Conservation (phyloP, 2,888 invertebrate species). For the Drosophila meridiana region DNA sequence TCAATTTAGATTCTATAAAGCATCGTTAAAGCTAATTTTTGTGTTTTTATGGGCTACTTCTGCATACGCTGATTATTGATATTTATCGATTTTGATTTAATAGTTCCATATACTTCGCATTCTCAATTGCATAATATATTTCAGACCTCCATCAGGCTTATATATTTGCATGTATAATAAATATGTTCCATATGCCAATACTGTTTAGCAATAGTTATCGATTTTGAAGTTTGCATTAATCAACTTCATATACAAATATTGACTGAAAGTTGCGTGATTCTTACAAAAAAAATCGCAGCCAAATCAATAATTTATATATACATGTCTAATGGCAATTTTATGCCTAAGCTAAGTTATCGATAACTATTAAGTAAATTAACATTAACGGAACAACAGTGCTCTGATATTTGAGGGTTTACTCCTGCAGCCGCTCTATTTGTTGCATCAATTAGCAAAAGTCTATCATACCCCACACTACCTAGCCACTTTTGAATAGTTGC, state of each 20-base stretch:
- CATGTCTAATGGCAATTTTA: background rate
- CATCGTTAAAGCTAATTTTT: background rate
- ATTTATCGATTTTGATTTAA: background rate
- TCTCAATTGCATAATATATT: background rate
- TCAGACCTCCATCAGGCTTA: too few species aligned
- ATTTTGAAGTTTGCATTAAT: background rate
- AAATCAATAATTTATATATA: background rate
- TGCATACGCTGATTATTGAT: background rate
- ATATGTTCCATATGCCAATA: too few species aligned
- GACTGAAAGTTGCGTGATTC: background rate
- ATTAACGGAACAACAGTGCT: too few species aligned
- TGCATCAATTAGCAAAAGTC: background rate
- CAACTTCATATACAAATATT: background rate
- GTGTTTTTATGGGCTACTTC: background rate
- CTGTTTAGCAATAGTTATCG: background rate
- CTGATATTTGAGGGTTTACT: background rate
- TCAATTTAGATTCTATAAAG: background rate
- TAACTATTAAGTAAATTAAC: background rate
- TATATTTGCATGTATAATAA: too few species aligned
- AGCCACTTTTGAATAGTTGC: background rate
- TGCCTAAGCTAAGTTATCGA: background rate
- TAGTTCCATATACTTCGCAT: background rate
- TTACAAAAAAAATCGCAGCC: too few species aligned
- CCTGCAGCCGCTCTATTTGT: background rate
- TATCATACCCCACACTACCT: background rate